phyloP scores from a whole-genome alignment of 2,888 invertebrate species.

The Boloria euphrosyne region DNA sequence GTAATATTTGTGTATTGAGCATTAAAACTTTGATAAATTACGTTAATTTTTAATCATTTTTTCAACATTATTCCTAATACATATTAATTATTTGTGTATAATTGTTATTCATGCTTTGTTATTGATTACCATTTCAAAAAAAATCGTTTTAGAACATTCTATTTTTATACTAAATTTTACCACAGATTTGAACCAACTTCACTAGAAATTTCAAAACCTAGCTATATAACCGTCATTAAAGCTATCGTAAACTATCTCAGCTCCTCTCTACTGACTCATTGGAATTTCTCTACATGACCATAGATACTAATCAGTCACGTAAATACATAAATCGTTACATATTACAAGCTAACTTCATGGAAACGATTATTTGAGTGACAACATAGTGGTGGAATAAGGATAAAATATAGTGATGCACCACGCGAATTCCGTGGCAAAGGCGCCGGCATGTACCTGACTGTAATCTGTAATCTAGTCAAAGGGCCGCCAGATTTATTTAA shows the following conservation, averaged over 20 bases:
- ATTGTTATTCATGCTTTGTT: too few relatives aligned
- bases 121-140: too few relatives aligned
- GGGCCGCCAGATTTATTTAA: slow-evolving; percentile 30
- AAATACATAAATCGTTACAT: slow-evolving; percentile 43
- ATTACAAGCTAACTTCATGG: slow-evolving; percentile 40
- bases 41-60: background rate
- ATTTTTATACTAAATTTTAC: too few relatives aligned
- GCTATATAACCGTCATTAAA: too few relatives aligned
- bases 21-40: too few relatives aligned
- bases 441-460: slow-evolving; percentile 35
- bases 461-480: slow-evolving; percentile 32
- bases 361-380: slow-evolving; percentile 39
- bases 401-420: slow-evolving; percentile 18
- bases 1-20: background rate
- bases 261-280: slow-evolving; percentile 37
- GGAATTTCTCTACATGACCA: slow-evolving; percentile 39
- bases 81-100: too few relatives aligned
- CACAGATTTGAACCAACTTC: too few relatives aligned
- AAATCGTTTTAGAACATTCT: too few relatives aligned
- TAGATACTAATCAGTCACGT: slow-evolving; percentile 44
- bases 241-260: background rate
- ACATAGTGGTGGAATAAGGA: slow-evolving; percentile 28
- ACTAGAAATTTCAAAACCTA: too few relatives aligned
- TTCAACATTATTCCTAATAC: too few relatives aligned
- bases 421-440: slow-evolving; percentile 25